Base-by-base conservation (phyloP, 2,113 vertebrate genomes). In the Atlantisia rogersi region DNA sequence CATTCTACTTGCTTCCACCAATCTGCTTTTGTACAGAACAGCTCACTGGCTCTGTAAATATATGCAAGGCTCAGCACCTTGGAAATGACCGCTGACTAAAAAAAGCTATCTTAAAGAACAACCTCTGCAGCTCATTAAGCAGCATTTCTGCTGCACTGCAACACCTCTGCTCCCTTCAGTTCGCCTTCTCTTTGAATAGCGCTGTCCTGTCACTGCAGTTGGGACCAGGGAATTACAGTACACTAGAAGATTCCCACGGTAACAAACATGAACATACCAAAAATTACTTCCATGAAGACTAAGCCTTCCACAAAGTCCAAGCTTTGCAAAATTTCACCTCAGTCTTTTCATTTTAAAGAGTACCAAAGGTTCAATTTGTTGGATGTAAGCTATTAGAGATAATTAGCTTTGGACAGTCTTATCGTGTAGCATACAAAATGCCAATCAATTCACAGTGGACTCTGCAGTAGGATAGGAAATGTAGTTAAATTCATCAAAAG, bases 341-440 rank as follows among this genome's bases (percentile, higher is more conserved):
- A 60, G 14, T 35, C 69, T 78, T 80, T 46, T 39, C 5, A 48
- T 70, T 90, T 77, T 53, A 56, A 88, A 32, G 87, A n/a, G 24
- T 50, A 50, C 17, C n/a, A 48, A 64, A 42, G 60, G 53, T 18
- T 74, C 26, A 5, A 73, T 86, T 86, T 83, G 26, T 29, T 64
- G 25, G 32, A 37, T 35, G 8, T 6, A 64, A 67, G 63, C 39
- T 65, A 14, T 12, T 8, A 50, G 44, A 82, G 11, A 40, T 32
- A 81, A 68, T 11, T 14, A 87, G 22, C 48, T 87, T 10, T 5
- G 11, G 19, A 62, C 29, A 67, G n/a, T 10, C 31, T 91, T 63
- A 40, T 0, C 52, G 42, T 13, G 2, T 58, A 68, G 73, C 7
- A 31, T 3, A 62, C 0, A 1, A 52, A 56, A 42, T 16, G 63